Base-by-base conservation (phyloP, 2,797 vertebrate species). In the Orestias chungarensis region DNA sequence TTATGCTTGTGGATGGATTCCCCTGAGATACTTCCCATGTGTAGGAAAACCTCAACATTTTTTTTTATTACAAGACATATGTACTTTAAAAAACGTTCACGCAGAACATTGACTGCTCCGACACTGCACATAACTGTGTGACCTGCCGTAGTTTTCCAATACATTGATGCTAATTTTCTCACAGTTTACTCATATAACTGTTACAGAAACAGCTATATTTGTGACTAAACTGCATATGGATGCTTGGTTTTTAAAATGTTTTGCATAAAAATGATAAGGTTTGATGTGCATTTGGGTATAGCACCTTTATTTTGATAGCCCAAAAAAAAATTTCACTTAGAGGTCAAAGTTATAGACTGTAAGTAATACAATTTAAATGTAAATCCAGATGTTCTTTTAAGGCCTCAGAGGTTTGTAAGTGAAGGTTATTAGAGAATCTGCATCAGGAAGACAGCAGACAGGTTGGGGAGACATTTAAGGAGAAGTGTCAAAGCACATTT, bases 1-100 rank as follows among this genome's bases (percentile, higher is more conserved):
- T 75, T 33, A 0, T 40, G 23, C 66, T 64, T 23, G 38, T 78
- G 78, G 73, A 85, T 91, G 73, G 68, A 73, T 82, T 82, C 80
- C 84, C 76, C 77, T 82, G 83, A 77, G 77, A 82, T 27, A 33
- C 52, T 59, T 78, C 47, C 20, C 75, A 65, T 49, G 78, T 71
- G 74, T 67, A 17, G 71, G 33, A 74, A 77, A 82, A 68, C 65
- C 7, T 47, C 64, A 50, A 65, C 33, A 79, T 77, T 65, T 76
- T 65, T 76, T 78, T 75, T 55, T 55, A 78, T 68, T 76, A 70
- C 61, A 70, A 71, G 3, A 3, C 42, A 55, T 23, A 46, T 27
- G 43, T 73, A 61, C 74, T 10, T 69, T 71, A 44, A 76, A 71
- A 18, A 70, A 46, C 18, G 62, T 80, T 49, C 46, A 77, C 43